Conservation (phyloP, 2,113 vertebrate species). For the Tichodroma muraria region DNA sequence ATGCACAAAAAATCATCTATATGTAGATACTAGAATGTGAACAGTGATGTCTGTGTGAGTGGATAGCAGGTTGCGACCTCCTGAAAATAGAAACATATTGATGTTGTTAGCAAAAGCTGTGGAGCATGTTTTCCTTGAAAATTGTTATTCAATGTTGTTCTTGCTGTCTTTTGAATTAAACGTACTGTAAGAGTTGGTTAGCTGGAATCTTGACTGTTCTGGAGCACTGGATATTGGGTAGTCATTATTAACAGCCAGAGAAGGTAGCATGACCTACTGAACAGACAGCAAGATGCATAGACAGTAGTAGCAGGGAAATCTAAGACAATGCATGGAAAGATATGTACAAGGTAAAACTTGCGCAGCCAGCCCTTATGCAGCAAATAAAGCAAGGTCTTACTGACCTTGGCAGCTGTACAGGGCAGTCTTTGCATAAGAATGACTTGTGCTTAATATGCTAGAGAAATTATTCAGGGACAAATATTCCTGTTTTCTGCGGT, state of each 20-base stretch:
- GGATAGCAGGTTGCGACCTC: background rate
- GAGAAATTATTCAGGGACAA: slow-evolving; percentile 50
- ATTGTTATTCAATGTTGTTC: slow-evolving; percentile 42
- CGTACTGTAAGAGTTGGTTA: background rate
- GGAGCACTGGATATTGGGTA: background rate
- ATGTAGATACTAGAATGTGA: background rate
- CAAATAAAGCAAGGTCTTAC: slow-evolving; percentile 49
- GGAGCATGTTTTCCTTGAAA: slow-evolving; percentile 34
- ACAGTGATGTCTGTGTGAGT: slow-evolving; percentile 36
- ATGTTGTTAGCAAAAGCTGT: slow-evolving; percentile 18
- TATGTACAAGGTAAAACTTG: slow-evolving; percentile 30
- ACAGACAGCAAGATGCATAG: background rate
- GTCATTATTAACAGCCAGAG: background rate
- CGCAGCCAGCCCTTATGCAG: slow-evolving; percentile 32
- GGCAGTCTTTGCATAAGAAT: slow-evolving; percentile 56
- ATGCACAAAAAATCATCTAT: slow-evolving; percentile 37
- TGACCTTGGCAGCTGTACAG: slow-evolving; percentile 56
- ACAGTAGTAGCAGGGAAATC: background rate
- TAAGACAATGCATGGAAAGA: background rate
- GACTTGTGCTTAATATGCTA: slow-evolving; percentile 42
- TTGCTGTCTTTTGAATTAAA: slow-evolving; percentile 42
- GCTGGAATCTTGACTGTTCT: slow-evolving; percentile 7
- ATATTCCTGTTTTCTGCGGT: background rate
- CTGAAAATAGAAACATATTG: slow-evolving; percentile 39
- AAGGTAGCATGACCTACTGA: background rate